phyloP scores from a whole-genome alignment of 1,140 invertebrate genomes.

The Ceratina japonica region DNA sequence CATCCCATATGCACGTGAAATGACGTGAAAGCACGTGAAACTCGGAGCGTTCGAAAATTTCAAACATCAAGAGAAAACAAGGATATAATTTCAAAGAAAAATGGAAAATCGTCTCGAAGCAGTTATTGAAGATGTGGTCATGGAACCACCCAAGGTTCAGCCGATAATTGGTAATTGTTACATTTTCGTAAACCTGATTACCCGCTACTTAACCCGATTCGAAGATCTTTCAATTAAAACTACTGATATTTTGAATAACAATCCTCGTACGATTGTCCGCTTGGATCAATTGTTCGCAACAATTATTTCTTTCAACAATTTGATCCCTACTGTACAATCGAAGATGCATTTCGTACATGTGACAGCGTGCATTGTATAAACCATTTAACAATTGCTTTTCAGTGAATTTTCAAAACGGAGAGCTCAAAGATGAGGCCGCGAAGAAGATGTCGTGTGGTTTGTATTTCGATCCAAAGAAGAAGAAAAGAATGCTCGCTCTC shows the following conservation, averaged over 20 bases:
- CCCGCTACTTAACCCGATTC: neutral
- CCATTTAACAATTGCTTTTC: conserved; percentile 39
- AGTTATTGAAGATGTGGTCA: conserved; percentile 67
- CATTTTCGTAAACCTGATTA: conserved; percentile 17
- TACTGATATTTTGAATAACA: neutral
- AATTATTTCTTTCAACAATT: neutral
- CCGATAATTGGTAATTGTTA: conserved; percentile 69
- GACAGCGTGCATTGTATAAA: neutral
- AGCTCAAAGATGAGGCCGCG: conserved; percentile 67
- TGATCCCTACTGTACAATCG: neutral
- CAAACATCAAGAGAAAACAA: no score
- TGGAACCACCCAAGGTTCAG: conserved; percentile 66
- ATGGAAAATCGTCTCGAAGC: conserved; percentile 64
- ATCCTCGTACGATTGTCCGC: neutral
- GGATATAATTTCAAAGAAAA: neutral
- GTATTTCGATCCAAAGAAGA: conserved; percentile 64
- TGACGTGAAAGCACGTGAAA: no score
- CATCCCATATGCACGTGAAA: no score
- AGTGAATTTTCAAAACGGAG: conserved; percentile 76
- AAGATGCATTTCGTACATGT: neutral
- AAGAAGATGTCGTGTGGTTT: conserved; percentile 70
- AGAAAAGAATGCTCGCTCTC: conserved; percentile 69
- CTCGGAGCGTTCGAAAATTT: no score
- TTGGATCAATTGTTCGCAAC: no score
- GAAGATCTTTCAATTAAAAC: neutral